phyloP scores from a whole-genome alignment of 2,113 vertebrate genomes.

The Chlamydotis undulata region DNA sequence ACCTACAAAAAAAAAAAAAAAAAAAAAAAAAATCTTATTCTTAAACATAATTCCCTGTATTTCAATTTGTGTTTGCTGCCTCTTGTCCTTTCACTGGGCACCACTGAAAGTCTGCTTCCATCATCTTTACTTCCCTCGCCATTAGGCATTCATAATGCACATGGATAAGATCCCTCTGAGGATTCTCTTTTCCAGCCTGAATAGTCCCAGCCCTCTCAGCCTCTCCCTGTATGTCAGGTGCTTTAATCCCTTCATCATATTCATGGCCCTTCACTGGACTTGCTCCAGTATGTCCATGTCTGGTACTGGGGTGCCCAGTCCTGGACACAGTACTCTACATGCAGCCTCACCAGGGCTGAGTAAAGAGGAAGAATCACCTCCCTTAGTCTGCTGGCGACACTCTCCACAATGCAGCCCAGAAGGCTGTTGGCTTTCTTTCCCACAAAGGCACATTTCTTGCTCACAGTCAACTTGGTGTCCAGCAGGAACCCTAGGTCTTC shows the following conservation, averaged over 20 bases:
- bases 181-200: not conserved
- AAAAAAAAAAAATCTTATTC: not conserved
- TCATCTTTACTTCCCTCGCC: not conserved
- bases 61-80: not conserved
- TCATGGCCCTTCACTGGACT: not conserved
- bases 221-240: not conserved
- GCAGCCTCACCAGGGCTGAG: not conserved
- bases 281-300: not conserved
- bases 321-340: not conserved
- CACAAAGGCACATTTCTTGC: not conserved
- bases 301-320: not conserved
- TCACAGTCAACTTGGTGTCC: not conserved
- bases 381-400: rapidly evolving
- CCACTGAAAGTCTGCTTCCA: not conserved
- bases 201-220: not conserved
- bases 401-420: not conserved
- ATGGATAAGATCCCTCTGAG: not conserved
- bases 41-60: not conserved
- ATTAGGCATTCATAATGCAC: not conserved
- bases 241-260: not conserved
- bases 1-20: not conserved
- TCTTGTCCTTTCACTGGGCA: not conserved
- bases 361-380: not conserved
- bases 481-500: not conserved
- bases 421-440: not conserved